Evolutionary conservation across 2,888 invertebrate species (phyloP).

Genomic region (Agrotis clavis): DNA sequence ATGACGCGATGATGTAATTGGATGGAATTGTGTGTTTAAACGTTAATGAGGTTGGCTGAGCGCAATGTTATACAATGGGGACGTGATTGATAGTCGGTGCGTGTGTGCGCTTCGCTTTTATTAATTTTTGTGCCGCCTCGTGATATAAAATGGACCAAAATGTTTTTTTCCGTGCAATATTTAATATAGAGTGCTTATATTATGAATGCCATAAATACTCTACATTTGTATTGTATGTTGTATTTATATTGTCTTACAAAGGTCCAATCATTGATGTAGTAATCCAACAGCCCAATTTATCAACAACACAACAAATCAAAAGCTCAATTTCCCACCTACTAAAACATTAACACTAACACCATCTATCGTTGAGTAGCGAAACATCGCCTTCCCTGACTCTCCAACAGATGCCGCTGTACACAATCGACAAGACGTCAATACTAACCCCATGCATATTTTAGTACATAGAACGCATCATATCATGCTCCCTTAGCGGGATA

Average conservation of each 20-base stretch:
- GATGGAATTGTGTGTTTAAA: conserved; percentile 60
- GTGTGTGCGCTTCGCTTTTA: conserved; percentile 32
- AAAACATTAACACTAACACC: conserved; percentile 57
- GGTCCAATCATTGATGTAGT: neutral
- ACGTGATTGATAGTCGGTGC: conserved; percentile 59
- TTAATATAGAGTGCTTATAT: neutral
- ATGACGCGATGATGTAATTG: conserved; percentile 64
- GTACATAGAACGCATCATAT: conserved; percentile 78
- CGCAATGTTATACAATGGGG: conserved; percentile 58
- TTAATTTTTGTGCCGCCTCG: conserved; percentile 18
- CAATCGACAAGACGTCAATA: conserved; percentile 81
- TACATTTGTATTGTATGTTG: neutral
- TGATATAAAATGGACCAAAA: neutral
- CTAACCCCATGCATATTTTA: conserved; percentile 84
- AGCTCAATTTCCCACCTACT: conserved; percentile 27
- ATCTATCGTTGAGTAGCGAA: conserved; percentile 71
- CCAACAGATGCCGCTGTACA: conserved; percentile 79
- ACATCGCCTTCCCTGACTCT: conserved; percentile 47
- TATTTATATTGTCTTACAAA: neutral
- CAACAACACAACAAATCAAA: conserved; percentile 28
- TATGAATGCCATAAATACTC: too few relatives aligned
- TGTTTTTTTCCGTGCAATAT: neutral
- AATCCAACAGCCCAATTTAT: conserved; percentile 10
- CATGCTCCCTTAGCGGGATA: conserved; percentile 80
- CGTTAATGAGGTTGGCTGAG: conserved; percentile 64